Evolutionary conservation across 2,113 vertebrate species (phyloP).

Genomic region (Xiphorhynchus elegans): DNA sequence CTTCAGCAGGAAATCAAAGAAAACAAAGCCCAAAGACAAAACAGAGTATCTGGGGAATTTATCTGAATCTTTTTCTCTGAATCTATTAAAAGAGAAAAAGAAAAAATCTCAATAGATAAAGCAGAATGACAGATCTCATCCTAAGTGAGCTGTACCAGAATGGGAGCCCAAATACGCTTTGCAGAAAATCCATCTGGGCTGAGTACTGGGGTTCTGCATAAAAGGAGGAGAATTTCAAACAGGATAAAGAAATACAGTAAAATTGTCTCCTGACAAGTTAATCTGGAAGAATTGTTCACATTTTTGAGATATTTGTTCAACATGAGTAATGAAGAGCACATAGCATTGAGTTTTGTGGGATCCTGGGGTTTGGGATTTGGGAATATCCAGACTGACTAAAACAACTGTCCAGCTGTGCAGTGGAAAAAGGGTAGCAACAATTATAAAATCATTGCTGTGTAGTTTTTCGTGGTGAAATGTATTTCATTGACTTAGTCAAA

Average conservation of each 20-base stretch:
- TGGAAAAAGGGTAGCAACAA: not conserved
- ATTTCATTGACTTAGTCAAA: not conserved
- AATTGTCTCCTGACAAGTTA: not conserved
- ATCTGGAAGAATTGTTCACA: not conserved
- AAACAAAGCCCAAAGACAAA: not conserved
- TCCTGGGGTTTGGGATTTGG: not conserved
- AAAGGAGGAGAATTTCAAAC: not conserved
- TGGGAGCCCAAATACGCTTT: not conserved
- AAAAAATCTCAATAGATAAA: not conserved
- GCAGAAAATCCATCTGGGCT: not conserved
- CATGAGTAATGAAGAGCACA: not conserved
- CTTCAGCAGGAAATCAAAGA: not conserved
- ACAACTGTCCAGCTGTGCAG: not conserved
- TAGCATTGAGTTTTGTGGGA: not conserved
- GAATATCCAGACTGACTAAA: not conserved
- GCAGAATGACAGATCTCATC: not conserved
- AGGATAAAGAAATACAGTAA: not conserved
- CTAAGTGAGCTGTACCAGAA: not conserved
- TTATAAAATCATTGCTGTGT: not conserved
- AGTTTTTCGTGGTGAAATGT: not conserved
- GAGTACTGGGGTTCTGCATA: not conserved
- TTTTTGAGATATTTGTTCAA: not conserved
- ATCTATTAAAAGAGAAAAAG: not conserved
- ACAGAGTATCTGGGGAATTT: not conserved
- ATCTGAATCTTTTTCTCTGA: not conserved